A percentile compares a stretch with the other conserved stretches of the same genome.
Conservation (phyloP, 2,888 invertebrate genomes). For the Eumacrocentrus americanus region DNA sequence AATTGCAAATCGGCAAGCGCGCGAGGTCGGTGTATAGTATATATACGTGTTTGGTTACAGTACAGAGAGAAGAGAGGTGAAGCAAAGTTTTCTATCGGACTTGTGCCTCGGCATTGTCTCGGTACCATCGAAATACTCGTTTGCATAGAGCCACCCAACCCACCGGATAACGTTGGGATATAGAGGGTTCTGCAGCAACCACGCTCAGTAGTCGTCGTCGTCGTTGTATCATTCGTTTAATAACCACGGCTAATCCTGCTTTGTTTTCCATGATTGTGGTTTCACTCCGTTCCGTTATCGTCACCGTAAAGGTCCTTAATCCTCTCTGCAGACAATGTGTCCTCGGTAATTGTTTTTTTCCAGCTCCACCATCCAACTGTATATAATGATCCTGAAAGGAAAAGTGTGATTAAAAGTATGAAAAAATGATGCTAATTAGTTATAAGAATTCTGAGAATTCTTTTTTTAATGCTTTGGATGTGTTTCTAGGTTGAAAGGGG, state of each 20-base stretch:
- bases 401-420: too few species aligned
- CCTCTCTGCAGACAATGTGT: slow-evolving; percentile 40
- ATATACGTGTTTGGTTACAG: not conserved
- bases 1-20: slow-evolving; percentile 27
- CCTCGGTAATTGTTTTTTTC: slow-evolving; percentile 27
- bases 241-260: slow-evolving; percentile 43
- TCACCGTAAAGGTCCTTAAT: slow-evolving; percentile 39
- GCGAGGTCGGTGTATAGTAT: not conserved
- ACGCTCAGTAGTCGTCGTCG: too few species aligned
- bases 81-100: slow-evolving; percentile 31
- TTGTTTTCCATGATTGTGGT: slow-evolving; percentile 37
- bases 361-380: too few species aligned
- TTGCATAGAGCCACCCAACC: slow-evolving; percentile 30
- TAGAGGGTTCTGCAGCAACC: slow-evolving; percentile 9
- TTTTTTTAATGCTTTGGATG: too few species aligned
- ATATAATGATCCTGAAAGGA: slow-evolving; percentile 30
- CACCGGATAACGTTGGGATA: slow-evolving; percentile 27
- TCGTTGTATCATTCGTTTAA: slow-evolving; percentile 40
- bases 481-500: too few species aligned
- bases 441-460: too few species aligned
- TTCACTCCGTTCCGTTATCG: slow-evolving; percentile 39
- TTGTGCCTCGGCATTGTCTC: slow-evolving; percentile 29
- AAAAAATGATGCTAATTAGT: too few species aligned
- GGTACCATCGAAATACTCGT: slow-evolving; percentile 33
- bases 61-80: slow-evolving; percentile 16